phyloP scores from a whole-genome alignment of 2,888 invertebrate genomes.

The Drosophila infuscata region DNA sequence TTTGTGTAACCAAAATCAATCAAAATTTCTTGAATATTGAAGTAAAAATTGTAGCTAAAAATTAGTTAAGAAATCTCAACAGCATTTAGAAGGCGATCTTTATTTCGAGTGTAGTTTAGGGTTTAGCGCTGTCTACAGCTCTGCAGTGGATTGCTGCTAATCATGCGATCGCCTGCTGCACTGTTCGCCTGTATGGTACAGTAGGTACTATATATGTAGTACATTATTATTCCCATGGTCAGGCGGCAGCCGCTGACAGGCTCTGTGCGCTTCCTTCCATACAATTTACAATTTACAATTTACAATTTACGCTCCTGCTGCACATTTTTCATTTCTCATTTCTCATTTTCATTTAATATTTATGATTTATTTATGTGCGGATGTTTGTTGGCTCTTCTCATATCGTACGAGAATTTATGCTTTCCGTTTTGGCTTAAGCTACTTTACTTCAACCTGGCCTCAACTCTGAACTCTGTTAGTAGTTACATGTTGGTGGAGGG shows the following conservation, averaged over 20 bases:
- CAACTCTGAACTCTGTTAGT: background rate
- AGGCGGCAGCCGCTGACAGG: slow-evolving; percentile 66
- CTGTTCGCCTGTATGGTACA: slow-evolving; percentile 41
- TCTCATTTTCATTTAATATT: slow-evolving; percentile 80
- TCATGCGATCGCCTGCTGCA: slow-evolving; percentile 73
- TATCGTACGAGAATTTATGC: slow-evolving; percentile 76
- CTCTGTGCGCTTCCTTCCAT: slow-evolving; percentile 73
- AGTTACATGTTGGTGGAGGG: background rate
- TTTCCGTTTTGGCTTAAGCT: slow-evolving; percentile 73
- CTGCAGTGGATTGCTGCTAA: slow-evolving; percentile 65
- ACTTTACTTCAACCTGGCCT: slow-evolving; percentile 26
- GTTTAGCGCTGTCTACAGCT: slow-evolving; percentile 4
- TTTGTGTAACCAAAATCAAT: background rate
- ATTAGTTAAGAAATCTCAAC: background rate
- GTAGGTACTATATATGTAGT: background rate
- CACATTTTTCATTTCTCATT: slow-evolving; percentile 71
- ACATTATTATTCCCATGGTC: slow-evolving; percentile 50
- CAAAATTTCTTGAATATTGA: background rate
- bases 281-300: slow-evolving; percentile 43
- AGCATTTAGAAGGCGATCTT: background rate
- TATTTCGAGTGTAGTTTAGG: background rate
- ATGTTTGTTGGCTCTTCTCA: slow-evolving; percentile 79
- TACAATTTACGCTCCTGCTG: slow-evolving; percentile 43
- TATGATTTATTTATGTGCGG: slow-evolving; percentile 81
- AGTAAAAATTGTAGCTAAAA: background rate